Conservation (phyloP, 2,797 vertebrate species). For the Caiman crocodilus region DNA sequence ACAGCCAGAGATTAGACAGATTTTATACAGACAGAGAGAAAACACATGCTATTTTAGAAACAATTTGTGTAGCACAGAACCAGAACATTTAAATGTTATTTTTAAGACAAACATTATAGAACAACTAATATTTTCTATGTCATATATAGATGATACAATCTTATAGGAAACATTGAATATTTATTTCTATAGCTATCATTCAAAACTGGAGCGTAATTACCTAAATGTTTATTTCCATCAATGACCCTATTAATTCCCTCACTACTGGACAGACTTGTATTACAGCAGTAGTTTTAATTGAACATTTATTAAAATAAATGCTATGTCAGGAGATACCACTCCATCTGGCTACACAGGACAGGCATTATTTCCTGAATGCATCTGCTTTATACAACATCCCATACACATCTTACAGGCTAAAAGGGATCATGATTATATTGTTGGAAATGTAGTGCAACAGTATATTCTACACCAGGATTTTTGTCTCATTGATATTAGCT, state of each 20-base stretch:
- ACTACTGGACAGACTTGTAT: slow-evolving; percentile 40
- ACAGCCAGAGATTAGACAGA: neutral
- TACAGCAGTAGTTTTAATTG: slow-evolving; percentile 67
- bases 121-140: neutral
- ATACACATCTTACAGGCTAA: slow-evolving; percentile 31
- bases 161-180: accelerated
- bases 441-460: slow-evolving; percentile 23
- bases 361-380: slow-evolving; percentile 64
- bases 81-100: neutral
- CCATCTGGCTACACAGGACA: slow-evolving; percentile 64
- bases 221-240: slow-evolving; percentile 13
- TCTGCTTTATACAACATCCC: slow-evolving; percentile 58
- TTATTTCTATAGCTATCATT: neutral
- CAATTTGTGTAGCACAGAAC: neutral
- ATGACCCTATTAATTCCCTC: slow-evolving; percentile 58
- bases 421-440: slow-evolving; percentile 65
- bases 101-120: neutral
- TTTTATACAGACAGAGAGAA: accelerated
- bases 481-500: neutral
- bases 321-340: slow-evolving; percentile 67
- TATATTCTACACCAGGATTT: neutral
- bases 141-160: neutral
- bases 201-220: neutral
- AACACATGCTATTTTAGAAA: accelerated
- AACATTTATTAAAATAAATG: slow-evolving; percentile 69